Percentiles rank a stretch among this genome's conserved stretches.
phyloP scores from a whole-genome alignment of 1,140 invertebrate species.

The Pectinophora gossypiella region DNA sequence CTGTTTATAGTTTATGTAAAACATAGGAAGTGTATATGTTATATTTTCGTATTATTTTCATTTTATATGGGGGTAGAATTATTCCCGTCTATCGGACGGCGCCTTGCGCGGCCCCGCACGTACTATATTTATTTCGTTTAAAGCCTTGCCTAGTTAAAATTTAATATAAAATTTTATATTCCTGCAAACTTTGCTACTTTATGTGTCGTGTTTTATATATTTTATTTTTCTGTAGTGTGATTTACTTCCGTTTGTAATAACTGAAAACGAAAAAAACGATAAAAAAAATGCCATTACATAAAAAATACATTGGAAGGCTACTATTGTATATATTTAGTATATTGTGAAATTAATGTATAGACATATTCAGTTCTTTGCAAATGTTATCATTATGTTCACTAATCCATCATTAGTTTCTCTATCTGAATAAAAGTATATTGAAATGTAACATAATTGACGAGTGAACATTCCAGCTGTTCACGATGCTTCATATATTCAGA shows the following conservation, averaged over 20 bases:
- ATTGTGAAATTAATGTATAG: conserved; percentile 62
- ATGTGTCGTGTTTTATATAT: conserved; percentile 67
- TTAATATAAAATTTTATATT: conserved; percentile 49
- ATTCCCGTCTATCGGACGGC: neutral
- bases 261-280: conserved; percentile 54
- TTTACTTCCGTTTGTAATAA: conserved; percentile 68
- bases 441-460: neutral
- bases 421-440: conserved; percentile 22
- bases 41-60: conserved; percentile 63
- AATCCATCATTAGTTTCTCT: conserved; percentile 22
- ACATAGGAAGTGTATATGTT: conserved; percentile 70
- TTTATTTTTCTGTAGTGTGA: conserved; percentile 67
- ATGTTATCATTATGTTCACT: conserved; percentile 38
- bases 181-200: conserved; percentile 50
- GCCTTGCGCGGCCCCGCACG: conserved; percentile 14
- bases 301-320: conserved; percentile 47
- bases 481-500: conserved; percentile 31
- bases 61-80: conserved; percentile 36
- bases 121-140: conserved; percentile 57
- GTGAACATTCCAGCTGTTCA: neutral
- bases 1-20: conserved; percentile 73
- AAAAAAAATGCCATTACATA: conserved; percentile 53
- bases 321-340: conserved; percentile 64
- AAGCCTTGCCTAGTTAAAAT: conserved; percentile 56
- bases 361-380: conserved; percentile 45